phyloP scores from a whole-genome alignment of 2,113 vertebrate genomes.

The Aegithalos caudatus region DNA sequence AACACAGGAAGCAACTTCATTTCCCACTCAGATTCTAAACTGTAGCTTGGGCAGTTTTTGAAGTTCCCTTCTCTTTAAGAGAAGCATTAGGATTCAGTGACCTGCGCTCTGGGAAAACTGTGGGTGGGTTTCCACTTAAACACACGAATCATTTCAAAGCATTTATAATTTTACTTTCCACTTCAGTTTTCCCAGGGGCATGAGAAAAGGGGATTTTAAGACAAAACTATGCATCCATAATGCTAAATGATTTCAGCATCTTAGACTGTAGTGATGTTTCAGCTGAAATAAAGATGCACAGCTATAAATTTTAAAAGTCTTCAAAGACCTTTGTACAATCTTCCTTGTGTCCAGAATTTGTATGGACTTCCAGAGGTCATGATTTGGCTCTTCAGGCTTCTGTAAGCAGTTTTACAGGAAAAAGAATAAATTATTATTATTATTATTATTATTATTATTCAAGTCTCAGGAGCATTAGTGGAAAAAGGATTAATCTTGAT shows the following conservation, averaged over 20 bases:
- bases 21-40: background rate
- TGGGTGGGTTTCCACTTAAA: background rate
- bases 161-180: background rate
- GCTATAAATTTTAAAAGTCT: background rate
- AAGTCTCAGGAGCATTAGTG: background rate
- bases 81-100: background rate
- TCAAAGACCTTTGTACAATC: background rate
- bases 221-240: background rate
- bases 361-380: background rate
- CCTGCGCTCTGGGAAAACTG: background rate
- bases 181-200: background rate
- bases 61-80: background rate
- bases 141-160: background rate
- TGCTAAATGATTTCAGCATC: background rate
- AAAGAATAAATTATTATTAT: background rate
- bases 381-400: background rate
- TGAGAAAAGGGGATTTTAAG: background rate
- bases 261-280: background rate
- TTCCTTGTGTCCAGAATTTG: background rate
- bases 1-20: background rate
- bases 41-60: background rate
- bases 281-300: background rate
- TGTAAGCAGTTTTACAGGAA: background rate
- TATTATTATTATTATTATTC: background rate
- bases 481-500: slow-evolving; percentile 14